These are phyloP conservation scores for Triops longicaudatus DNA, from an alignment of 1,140 invertebrate genomes.

Conservation along the genomic window DNA sequence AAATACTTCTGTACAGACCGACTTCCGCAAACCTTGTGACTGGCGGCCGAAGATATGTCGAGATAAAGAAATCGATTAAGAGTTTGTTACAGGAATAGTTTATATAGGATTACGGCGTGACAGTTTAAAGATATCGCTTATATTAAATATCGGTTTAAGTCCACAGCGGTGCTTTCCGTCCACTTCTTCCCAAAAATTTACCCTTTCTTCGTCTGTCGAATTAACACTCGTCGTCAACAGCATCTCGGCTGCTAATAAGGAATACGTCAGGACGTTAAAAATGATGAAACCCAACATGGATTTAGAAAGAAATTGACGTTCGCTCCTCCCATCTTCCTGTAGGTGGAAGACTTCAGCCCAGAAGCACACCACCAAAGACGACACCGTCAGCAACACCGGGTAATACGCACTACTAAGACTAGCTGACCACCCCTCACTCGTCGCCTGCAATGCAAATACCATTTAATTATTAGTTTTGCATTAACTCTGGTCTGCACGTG, in stretches of 20 bases:
- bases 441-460: constrained; percentile 49
- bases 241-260: constrained; percentile 71
- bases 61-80: too few species aligned
- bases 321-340: constrained; percentile 72
- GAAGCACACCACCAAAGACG: constrained; percentile 85
- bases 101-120: too few species aligned
- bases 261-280: constrained; percentile 83
- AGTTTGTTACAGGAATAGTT: too few species aligned
- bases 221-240: constrained; percentile 57
- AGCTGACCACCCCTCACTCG: constrained; percentile 66
- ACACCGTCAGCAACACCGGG: constrained; percentile 76
- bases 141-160: too few species aligned
- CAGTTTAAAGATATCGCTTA: too few species aligned
- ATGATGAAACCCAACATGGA: constrained; percentile 83
- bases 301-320: constrained; percentile 77
- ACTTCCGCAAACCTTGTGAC: too few species aligned
- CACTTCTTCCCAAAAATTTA: constrained; percentile 33
- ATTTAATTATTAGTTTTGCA: background rate
- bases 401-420: constrained; percentile 83
- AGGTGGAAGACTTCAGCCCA: constrained; percentile 93
- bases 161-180: too few species aligned
- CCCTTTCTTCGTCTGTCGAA: constrained; percentile 52
- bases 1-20: too few species aligned
- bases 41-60: too few species aligned
- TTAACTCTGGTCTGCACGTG: background rate